These are phyloP conservation scores for Pelvicachromis taeniatus DNA, from an alignment of 2,113 vertebrate species.

Conservation along the genomic window DNA sequence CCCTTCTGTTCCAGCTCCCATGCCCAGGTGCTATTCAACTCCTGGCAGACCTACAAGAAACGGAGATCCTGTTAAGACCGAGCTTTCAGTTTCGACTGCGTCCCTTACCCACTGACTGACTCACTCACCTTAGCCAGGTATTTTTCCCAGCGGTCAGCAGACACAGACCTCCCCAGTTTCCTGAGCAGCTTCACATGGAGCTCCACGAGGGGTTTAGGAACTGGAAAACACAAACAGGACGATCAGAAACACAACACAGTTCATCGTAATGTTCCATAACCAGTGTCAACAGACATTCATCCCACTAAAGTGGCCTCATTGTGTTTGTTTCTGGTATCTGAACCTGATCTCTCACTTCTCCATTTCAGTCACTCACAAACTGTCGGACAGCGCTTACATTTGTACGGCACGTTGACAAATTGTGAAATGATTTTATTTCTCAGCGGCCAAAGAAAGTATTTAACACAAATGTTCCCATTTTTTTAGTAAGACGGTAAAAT, in stretches of 20 bases:
- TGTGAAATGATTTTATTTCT: neutral
- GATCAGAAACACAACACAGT: neutral
- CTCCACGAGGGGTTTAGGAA: conserved; percentile 93
- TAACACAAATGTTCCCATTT: neutral
- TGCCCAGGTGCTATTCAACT: conserved; percentile 94
- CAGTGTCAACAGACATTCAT: neutral
- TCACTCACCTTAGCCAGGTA: conserved; percentile 90
- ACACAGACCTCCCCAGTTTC: conserved; percentile 94
- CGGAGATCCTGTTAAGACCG: neutral
- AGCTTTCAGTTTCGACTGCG: neutral
- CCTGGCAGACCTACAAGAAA: conserved; percentile 86
- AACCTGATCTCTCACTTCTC: neutral
- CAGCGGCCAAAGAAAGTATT: neutral
- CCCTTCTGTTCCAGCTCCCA: conserved; percentile 99
- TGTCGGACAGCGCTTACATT: neutral
- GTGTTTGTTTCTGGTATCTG: neutral
- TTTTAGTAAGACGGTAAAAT: neutral
- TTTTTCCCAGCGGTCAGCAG: conserved; percentile 96
- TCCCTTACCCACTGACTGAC: neutral
- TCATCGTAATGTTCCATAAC: neutral
- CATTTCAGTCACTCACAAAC: neutral
- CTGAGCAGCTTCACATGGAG: conserved; percentile 97
- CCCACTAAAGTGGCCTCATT: neutral
- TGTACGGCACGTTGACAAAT: neutral
- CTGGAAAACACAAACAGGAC: conserved; percentile 63